Conservation (phyloP, 2,888 invertebrate species). For the Tortrix viridana region DNA sequence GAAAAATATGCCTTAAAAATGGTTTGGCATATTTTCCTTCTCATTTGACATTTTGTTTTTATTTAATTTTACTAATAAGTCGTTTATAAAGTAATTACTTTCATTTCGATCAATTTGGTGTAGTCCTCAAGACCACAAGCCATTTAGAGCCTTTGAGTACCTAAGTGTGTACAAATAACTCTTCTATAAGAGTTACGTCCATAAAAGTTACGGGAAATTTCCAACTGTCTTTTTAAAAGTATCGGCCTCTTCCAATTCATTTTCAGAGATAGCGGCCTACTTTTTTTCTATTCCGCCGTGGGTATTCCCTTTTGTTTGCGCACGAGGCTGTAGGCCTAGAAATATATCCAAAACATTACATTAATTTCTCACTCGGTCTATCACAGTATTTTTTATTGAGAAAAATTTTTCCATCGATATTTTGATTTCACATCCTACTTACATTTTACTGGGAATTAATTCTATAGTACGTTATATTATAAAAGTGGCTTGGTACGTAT, state of each 20-base stretch:
- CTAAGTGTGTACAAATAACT: neutral
- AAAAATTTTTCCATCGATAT: no score
- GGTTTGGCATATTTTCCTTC: no score
- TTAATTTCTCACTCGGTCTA: conserved; percentile 7
- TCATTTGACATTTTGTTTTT: no score
- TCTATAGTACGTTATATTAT: no score
- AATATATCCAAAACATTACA: conserved; percentile 18
- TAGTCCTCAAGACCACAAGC: neutral
- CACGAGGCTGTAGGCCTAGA: conserved; percentile 11
- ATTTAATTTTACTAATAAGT: no score
- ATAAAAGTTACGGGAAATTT: neutral
- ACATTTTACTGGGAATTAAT: no score
- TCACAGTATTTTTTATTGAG: no score
- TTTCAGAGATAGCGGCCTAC: conserved; percentile 11
- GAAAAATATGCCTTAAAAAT: no score
- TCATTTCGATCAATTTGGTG: neutral
- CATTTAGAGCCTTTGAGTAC: neutral
- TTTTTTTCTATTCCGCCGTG: conserved; percentile 12
- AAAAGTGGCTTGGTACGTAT: no score
- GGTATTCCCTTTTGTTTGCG: conserved; percentile 17
- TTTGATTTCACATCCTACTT: no score
- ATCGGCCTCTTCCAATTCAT: conserved; percentile 8
- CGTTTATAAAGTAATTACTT: neutral
- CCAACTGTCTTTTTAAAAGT: conserved; percentile 16
- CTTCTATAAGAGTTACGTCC: neutral